These are phyloP conservation scores for Sthenelais limicola DNA, from an alignment of 2,888 invertebrate genomes.

Conservation along the genomic window DNA sequence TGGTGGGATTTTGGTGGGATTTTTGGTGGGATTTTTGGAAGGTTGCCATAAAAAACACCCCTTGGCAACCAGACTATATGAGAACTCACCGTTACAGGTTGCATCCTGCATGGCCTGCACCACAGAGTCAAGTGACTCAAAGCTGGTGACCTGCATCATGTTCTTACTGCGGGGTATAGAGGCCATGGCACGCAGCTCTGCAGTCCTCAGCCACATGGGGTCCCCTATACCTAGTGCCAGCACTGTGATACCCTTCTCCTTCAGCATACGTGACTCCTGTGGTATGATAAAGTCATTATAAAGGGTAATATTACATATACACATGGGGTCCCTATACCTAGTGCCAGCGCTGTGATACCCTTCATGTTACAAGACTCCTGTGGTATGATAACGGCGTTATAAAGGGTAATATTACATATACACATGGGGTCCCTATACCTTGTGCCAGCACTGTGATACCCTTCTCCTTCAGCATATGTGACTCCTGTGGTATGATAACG, in stretches of 20 bases:
- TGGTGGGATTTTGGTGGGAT: no score
- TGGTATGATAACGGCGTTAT: background rate
- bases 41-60: no score
- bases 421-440: background rate
- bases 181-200: conserved; percentile 37
- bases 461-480: background rate
- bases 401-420: background rate
- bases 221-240: conserved; percentile 31
- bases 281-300: no score
- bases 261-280: no score
- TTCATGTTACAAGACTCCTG: background rate
- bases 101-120: conserved; percentile 33
- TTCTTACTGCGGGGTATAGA: conserved; percentile 32
- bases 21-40: no score
- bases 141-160: conserved; percentile 21
- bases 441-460: background rate
- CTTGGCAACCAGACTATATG: no score
- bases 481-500: no score
- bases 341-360: background rate
- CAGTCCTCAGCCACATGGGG: conserved; percentile 14
- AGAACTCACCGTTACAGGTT: conserved; percentile 31
- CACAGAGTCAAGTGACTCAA: conserved; percentile 30
- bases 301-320: background rate
- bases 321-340: background rate
- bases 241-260: conserved; percentile 28